These are phyloP conservation scores for Drosophila ohnishii DNA, from an alignment of 1,140 invertebrate genomes.

Conservation along the genomic window DNA sequence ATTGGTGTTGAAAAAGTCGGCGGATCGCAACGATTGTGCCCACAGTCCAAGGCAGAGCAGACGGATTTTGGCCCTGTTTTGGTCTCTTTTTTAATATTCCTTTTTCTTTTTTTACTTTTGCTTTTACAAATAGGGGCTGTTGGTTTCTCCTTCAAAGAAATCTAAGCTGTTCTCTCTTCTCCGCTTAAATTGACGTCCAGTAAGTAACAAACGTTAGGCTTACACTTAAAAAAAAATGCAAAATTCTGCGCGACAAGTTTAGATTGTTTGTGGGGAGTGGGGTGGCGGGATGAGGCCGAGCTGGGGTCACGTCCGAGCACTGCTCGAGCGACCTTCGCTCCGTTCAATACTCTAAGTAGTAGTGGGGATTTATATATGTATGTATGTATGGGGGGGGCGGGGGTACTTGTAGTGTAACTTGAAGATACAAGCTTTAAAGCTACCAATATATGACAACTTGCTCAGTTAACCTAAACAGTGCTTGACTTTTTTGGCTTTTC, in stretches of 20 bases:
- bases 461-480: constrained; percentile 77
- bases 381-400: constrained; percentile 12
- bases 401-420: constrained; percentile 65
- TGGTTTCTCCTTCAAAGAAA: constrained; percentile 42
- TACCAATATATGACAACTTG: constrained; percentile 78
- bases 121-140: constrained; percentile 20
- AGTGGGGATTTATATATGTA: constrained; percentile 29
- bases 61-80: constrained; percentile 44
- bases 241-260: constrained; percentile 75
- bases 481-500: constrained; percentile 79
- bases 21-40: constrained; percentile 37
- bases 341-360: constrained; percentile 77
- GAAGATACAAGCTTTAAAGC: constrained; percentile 80
- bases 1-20: constrained; percentile 62
- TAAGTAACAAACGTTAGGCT: constrained; percentile 67
- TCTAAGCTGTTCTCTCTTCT: constrained; percentile 34
- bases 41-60: constrained; percentile 29
- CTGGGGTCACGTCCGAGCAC: constrained; percentile 47
- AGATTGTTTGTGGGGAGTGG: constrained; percentile 24
- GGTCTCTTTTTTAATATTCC: constrained; percentile 43
- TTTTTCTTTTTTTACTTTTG: constrained; percentile 21
- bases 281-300: constrained; percentile 23
- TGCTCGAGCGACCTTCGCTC: constrained; percentile 57
- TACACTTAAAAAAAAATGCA: constrained; percentile 78
- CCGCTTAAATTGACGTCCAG: constrained; percentile 65